Evolutionary conservation across 2,113 vertebrate species (phyloP).

Genomic region (Panthera tigris): DNA sequence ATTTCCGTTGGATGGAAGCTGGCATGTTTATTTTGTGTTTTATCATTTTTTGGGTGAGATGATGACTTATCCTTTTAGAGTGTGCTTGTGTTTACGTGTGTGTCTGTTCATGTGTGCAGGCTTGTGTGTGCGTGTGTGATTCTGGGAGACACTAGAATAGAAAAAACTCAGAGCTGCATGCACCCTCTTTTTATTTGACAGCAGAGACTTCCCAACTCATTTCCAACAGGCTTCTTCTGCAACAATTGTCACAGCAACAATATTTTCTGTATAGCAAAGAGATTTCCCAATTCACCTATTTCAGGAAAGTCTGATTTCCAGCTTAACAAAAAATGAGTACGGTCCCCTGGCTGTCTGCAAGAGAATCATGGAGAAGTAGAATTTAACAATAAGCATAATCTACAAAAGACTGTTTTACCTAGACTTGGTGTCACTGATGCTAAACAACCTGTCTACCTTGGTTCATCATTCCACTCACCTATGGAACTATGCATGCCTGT

Average conservation of each 20-base stretch:
- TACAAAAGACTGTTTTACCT: neutral
- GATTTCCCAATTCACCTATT: constrained; percentile 58
- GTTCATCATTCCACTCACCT: neutral
- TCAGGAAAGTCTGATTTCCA: constrained; percentile 43
- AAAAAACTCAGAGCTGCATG: neutral
- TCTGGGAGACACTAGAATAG: neutral
- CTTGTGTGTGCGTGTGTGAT: neutral
- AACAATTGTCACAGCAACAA: neutral
- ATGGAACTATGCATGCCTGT: accelerated
- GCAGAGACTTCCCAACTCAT: neutral
- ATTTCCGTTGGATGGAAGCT: constrained; percentile 17
- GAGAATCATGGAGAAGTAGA: neutral
- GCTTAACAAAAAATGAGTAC: neutral
- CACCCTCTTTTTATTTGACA: neutral
- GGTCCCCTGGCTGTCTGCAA: neutral
- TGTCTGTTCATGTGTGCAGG: neutral
- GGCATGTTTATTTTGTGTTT: constrained; percentile 29
- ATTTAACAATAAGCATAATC: neutral
- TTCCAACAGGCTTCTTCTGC: constrained; percentile 20
- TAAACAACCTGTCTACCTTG: neutral
- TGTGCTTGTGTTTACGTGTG: neutral
- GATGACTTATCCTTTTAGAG: neutral
- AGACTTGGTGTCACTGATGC: neutral
- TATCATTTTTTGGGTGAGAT: neutral
- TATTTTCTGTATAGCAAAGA: constrained; percentile 36